phyloP scores from a whole-genome alignment of 2,888 invertebrate species.

The Cryptus viduatorius region DNA sequence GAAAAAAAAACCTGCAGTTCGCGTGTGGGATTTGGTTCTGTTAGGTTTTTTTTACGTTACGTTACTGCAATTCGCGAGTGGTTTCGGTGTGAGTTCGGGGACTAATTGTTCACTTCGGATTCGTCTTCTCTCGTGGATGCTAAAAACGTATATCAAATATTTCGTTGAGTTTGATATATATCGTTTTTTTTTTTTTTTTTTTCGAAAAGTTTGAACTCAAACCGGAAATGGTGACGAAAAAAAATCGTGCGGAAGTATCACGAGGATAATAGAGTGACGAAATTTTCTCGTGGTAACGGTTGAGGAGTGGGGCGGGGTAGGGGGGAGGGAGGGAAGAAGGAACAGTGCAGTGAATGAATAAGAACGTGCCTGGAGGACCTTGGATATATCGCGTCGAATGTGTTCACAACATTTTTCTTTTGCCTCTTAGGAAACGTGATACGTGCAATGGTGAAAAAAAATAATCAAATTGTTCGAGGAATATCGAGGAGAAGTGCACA shows the following conservation, averaged over 20 bases:
- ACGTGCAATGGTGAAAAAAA: constrained; percentile 28
- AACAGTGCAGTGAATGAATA: constrained; percentile 63
- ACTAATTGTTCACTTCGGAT: background rate
- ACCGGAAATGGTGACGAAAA: constrained; percentile 16
- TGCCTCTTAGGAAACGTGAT: constrained; percentile 4
- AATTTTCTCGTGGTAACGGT: background rate
- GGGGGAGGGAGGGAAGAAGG: constrained; percentile 13
- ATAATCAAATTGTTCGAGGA: background rate
- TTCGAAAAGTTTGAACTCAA: background rate
- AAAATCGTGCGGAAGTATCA: constrained; percentile 7
- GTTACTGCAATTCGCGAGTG: constrained; percentile 7
- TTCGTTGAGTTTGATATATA: background rate
- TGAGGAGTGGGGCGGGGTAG: background rate
- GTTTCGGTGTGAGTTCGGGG: background rate
- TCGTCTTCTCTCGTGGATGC: too few species aligned
- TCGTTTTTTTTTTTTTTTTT: background rate
- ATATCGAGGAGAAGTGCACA: too few species aligned
- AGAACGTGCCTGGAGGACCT: constrained; percentile 56
- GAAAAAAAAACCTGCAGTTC: background rate
- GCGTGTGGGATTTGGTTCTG: constrained; percentile 4
- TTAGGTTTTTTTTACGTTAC: background rate
- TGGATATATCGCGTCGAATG: constrained; percentile 39
- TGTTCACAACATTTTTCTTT: constrained; percentile 24
- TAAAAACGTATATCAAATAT: too few species aligned
- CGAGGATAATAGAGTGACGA: constrained; percentile 46